A percentile compares a stretch with the other conserved stretches of the same genome.
phyloP scores from a whole-genome alignment of 2,888 invertebrate species.

The Drosophila eohydei region DNA sequence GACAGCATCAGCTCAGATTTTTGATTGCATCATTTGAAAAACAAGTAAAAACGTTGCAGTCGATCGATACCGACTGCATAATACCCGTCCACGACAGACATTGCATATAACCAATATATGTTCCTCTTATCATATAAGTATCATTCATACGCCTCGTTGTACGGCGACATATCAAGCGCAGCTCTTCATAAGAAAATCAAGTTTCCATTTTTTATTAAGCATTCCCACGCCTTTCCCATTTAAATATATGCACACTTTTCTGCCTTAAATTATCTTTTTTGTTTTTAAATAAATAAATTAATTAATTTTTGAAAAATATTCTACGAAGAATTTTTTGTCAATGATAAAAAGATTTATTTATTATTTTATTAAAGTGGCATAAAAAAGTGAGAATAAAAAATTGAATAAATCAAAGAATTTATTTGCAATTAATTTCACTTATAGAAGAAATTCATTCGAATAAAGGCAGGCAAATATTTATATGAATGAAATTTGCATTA shows the following conservation, averaged over 20 bases:
- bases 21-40: conserved; percentile 21
- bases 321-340: neutral
- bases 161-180: too few relatives aligned
- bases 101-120: neutral
- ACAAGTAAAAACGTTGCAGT: neutral
- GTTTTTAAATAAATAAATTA: neutral
- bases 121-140: conserved; percentile 4
- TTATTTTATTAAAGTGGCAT: too few relatives aligned
- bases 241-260: neutral
- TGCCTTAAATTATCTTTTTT: neutral
- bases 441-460: neutral
- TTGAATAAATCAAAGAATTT: neutral
- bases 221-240: neutral
- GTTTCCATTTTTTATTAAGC: neutral
- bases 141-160: conserved; percentile 34
- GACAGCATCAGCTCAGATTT: conserved; percentile 23
- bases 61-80: neutral
- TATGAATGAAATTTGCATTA: neutral
- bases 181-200: neutral
- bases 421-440: conserved; percentile 2
- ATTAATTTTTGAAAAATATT: neutral
- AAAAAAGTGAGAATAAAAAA: neutral
- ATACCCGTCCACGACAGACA: neutral
- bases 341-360: neutral
- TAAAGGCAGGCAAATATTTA: neutral